Base-by-base conservation (phyloP, 2,797 vertebrate species). In the Sebastes steindachneri region DNA sequence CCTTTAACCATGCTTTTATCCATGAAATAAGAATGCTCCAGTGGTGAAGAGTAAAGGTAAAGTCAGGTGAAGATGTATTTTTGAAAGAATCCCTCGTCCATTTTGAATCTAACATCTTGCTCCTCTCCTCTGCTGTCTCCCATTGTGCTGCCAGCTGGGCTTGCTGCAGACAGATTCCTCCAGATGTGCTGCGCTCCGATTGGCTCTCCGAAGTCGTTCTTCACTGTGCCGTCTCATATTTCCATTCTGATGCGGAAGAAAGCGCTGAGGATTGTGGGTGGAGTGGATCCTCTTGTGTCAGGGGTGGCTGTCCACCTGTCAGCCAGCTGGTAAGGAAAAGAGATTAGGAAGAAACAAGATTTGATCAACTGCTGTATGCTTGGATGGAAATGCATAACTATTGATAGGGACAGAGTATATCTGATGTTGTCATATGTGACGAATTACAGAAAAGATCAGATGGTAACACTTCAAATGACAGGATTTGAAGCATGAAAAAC, bases 111-210 rank as follows among this genome's bases (percentile, higher is more conserved):
- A 55, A 85, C 54, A 69, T 88, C 60, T 87, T 21, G 14, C 74
- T 81, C 70, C 68, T 83, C 70, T 87, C 35, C 76, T 83, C 48
- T 68, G 37, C 64, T 86, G 74, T 75, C 82, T 84, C 79, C 75
- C 72, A 69, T 31, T 76, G 81, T 8, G 65, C 85, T 88, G 83
- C 88, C 88, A 87, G 87, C 89, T 82, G 81, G 75, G 84, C 87
- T 82, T 86, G 84, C 82, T 86, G 84, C 84, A 88, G 83, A 89
- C 84, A 73, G 83, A 93, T 85, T 92, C 88, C 77, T 94, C 93
- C 95, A 96, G 93, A 96, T 95, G 94, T 91, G 91, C 92, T 84
- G 65, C 8, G 3, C 82, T 91, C 86, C 54, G 77, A 93, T 93
- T 92, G 94, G 86, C 78, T 48, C 54, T 68, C 33, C 31, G 21